A percentile compares a stretch with the other conserved stretches of the same genome.
These are phyloP conservation scores for Diplolepis rosae DNA, from an alignment of 2,888 invertebrate genomes.

Conservation along the genomic window DNA sequence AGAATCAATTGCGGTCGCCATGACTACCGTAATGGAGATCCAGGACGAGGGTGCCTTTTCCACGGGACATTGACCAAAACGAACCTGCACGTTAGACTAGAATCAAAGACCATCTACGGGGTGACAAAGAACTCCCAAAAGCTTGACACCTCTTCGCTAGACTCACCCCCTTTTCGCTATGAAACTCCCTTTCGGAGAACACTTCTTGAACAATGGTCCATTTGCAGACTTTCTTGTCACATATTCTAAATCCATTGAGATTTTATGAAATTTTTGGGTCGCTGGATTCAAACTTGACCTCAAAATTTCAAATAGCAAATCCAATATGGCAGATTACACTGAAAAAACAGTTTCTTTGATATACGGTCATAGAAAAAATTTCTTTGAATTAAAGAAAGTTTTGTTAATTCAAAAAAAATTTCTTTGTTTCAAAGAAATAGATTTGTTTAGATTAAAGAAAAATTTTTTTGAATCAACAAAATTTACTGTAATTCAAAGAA, in stretches of 20 bases:
- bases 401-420: too few species aligned
- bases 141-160: constrained; percentile 13
- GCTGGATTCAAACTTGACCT: too few species aligned
- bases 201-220: neutral
- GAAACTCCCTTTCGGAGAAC: neutral
- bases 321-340: too few species aligned
- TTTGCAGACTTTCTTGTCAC: neutral
- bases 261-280: too few species aligned
- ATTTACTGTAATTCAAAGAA: too few species aligned
- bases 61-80: constrained; percentile 52
- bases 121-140: constrained; percentile 1
- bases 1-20: constrained; percentile 72
- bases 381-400: too few species aligned
- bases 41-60: constrained; percentile 68
- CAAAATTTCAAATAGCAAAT: too few species aligned
- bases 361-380: too few species aligned
- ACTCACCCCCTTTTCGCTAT: constrained; percentile 1
- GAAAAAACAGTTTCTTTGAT: too few species aligned
- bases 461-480: too few species aligned
- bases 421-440: too few species aligned
- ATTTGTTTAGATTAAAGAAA: too few species aligned
- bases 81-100: neutral
- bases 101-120: neutral
- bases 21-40: constrained; percentile 72
- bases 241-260: neutral